Evolutionary conservation across 2,888 invertebrate genomes (phyloP).

Genomic region (Apotomis capreana): DNA sequence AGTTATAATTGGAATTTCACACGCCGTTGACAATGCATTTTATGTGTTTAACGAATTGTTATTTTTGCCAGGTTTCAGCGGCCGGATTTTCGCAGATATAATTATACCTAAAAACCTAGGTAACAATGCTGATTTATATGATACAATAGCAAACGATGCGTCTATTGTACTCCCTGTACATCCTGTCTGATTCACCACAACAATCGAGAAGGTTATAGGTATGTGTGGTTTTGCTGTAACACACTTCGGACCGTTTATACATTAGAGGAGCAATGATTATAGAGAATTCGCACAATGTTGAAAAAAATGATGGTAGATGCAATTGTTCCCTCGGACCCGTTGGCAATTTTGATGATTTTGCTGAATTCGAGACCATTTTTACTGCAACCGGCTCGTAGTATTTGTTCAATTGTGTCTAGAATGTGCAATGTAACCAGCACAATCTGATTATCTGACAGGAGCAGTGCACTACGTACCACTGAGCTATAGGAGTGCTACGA

Average conservation of each 20-base stretch:
- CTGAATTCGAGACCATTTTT: conserved; percentile 26
- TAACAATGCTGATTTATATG: conserved; percentile 31
- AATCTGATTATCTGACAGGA: not conserved
- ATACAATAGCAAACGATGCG: conserved; percentile 36
- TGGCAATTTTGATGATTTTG: conserved; percentile 42
- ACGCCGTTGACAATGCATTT: conserved; percentile 36
- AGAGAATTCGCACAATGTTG: conserved; percentile 31
- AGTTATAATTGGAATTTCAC: conserved; percentile 23
- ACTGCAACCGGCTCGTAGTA: conserved; percentile 3
- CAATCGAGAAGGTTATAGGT: conserved; percentile 1
- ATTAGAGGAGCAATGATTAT: not conserved
- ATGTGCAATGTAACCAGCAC: not conserved
- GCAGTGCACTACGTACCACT: no score
- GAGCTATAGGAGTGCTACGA: no score
- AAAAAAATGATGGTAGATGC: conserved; percentile 35
- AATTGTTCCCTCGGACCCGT: conserved; percentile 34
- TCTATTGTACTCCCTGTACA: conserved; percentile 37
- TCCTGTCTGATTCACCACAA: conserved; percentile 29
- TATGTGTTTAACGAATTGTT: conserved; percentile 21
- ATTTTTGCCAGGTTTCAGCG: conserved; percentile 28
- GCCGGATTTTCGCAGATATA: conserved; percentile 37
- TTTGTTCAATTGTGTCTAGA: conserved; percentile 29
- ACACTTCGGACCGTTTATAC: not conserved
- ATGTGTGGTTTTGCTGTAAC: not conserved
- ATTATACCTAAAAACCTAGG: conserved; percentile 28